These are phyloP conservation scores for Coenobita brevimanus DNA, from an alignment of 1,140 invertebrate species.

Conservation along the genomic window DNA sequence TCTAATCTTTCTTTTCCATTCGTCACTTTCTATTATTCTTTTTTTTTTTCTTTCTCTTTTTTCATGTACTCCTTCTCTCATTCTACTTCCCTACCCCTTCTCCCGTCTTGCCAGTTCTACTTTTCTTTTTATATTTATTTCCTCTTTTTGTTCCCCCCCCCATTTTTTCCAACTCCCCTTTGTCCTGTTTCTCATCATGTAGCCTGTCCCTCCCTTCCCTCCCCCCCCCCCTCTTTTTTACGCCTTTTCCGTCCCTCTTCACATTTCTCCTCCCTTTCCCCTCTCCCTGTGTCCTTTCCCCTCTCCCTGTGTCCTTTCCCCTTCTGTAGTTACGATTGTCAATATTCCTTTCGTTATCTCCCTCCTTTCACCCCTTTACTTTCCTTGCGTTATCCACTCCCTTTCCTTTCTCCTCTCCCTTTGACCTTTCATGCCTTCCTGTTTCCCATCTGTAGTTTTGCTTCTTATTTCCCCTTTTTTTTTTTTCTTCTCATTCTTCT, in stretches of 20 bases:
- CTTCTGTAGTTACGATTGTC: not conserved
- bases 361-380: not conserved
- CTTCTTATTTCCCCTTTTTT: too few relatives aligned
- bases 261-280: not conserved
- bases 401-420: conserved; percentile 1
- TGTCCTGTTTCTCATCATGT: not conserved
- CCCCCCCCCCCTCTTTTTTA: too few relatives aligned
- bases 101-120: not conserved
- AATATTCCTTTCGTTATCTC: not conserved
- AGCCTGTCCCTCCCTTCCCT: not conserved
- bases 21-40: not conserved
- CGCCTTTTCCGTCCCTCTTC: not conserved
- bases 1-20: not conserved
- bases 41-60: not conserved
- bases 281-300: not conserved
- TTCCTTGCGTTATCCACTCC: not conserved
- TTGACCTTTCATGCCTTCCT: not conserved
- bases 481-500: not conserved
- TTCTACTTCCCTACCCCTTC: not conserved
- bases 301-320: not conserved
- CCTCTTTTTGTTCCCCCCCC: not conserved
- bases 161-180: not conserved
- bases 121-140: not conserved
- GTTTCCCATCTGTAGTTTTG: not conserved
- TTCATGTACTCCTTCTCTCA: not conserved